A percentile compares a stretch with the other conserved stretches of the same genome.
Conservation (phyloP, 2,113 vertebrate genomes). For the Poeciliopsis prolifica region DNA sequence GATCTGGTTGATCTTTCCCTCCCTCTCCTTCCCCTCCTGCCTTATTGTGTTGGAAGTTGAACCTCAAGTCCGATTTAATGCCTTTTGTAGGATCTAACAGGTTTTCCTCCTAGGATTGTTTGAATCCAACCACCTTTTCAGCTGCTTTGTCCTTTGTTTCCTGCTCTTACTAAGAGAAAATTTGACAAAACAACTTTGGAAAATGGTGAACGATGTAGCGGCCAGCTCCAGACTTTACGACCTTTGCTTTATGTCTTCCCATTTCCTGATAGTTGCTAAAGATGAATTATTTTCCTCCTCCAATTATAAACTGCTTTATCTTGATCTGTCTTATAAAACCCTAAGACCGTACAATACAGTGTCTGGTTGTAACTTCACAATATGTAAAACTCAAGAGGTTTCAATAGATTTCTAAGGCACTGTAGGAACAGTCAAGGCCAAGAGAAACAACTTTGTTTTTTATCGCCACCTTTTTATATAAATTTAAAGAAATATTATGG, state of each 20-base stretch:
- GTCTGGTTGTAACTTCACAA: neutral
- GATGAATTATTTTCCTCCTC: too few relatives aligned
- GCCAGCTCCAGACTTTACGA: neutral
- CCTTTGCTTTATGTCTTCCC: neutral
- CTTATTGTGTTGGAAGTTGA: too few relatives aligned
- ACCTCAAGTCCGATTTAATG: too few relatives aligned
- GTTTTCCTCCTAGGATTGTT: too few relatives aligned
- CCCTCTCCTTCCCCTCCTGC: too few relatives aligned
- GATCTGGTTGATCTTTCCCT: too few relatives aligned
- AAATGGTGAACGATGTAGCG: too few relatives aligned
- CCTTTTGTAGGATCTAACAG: too few relatives aligned
- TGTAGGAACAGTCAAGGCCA: slow-evolving; percentile 53
- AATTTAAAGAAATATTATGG: slow-evolving; percentile 10
- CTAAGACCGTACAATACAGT: neutral
- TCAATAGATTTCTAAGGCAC: neutral
- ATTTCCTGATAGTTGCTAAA: too few relatives aligned
- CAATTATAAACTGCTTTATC: neutral
- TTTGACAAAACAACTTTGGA: too few relatives aligned
- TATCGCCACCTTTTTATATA: slow-evolving; percentile 46
- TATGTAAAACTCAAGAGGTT: neutral
- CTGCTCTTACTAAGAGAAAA: neutral
- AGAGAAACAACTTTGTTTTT: slow-evolving; percentile 58
- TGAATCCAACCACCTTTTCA: too few relatives aligned
- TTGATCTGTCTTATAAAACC: neutral
- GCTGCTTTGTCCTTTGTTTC: neutral